Conservation (phyloP, 2,888 invertebrate genomes). For the Hirudinaria manillensis region DNA sequence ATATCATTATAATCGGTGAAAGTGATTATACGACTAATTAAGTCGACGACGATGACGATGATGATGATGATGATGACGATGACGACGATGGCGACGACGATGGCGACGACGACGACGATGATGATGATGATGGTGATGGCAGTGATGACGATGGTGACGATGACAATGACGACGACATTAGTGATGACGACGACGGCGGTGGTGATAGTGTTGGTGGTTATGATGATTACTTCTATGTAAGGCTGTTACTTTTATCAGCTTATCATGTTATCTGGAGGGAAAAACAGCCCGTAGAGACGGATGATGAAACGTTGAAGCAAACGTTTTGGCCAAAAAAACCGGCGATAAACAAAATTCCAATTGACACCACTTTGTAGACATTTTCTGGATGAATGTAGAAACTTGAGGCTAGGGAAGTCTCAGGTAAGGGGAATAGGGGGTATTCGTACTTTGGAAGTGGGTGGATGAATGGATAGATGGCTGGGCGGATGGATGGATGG, state of each 20-base stretch:
- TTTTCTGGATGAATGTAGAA: too few species aligned
- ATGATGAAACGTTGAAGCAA: too few species aligned
- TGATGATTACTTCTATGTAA: background rate
- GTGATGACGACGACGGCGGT: slow-evolving; percentile 24
- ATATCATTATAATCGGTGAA: background rate
- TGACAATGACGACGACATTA: slow-evolving; percentile 10
- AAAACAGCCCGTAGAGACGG: too few species aligned
- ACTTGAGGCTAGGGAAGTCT: too few species aligned
- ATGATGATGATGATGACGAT: slow-evolving; percentile 16
- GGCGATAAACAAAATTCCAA: too few species aligned
- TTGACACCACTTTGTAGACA: too few species aligned
- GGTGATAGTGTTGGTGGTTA: background rate
- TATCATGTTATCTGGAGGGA: too few species aligned
- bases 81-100: slow-evolving; percentile 14
- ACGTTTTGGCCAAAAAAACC: too few species aligned
- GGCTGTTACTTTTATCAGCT: too few species aligned
- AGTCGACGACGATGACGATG: slow-evolving; percentile 4
- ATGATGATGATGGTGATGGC: slow-evolving; percentile 10
- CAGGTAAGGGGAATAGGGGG: too few species aligned
- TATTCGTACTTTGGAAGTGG: too few species aligned
- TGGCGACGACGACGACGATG: slow-evolving; percentile 19
- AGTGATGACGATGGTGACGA: slow-evolving; percentile 14
- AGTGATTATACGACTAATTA: background rate
- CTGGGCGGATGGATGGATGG: background rate
- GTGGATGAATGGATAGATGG: too few species aligned